phyloP scores from a whole-genome alignment of 2,888 invertebrate genomes.

The Caenorhabditis doughertyi region DNA sequence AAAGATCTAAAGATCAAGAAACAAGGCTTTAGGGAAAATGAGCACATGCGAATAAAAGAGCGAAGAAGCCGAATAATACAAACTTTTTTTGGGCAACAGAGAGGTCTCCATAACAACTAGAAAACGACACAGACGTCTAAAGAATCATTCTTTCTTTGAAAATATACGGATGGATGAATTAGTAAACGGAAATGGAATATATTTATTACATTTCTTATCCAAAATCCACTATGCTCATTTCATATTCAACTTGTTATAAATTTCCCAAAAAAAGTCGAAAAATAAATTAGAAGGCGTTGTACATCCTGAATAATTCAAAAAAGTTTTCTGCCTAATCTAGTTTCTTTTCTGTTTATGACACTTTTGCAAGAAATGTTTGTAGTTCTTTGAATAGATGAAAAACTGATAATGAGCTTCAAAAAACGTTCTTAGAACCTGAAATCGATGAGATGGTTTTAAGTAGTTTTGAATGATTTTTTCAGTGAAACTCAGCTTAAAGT shows the following conservation, averaged over 20 bases:
- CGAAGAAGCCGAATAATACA: constrained; percentile 1
- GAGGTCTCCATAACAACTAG: constrained; percentile 48
- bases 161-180: background rate
- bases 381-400: too few relatives aligned
- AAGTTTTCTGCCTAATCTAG: background rate
- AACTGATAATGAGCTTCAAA: too few relatives aligned
- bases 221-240: too few relatives aligned
- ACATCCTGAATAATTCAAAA: background rate
- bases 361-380: too few relatives aligned
- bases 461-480: too few relatives aligned
- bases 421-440: too few relatives aligned
- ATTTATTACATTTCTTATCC: too few relatives aligned
- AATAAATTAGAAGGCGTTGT: background rate
- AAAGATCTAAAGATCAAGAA: constrained; percentile 3
- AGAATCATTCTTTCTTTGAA: background rate
- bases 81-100: background rate
- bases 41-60: background rate
- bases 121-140: constrained; percentile 12
- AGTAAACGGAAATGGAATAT: background rate
- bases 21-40: constrained; percentile 1
- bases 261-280: too few relatives aligned
- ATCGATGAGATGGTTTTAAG: too few relatives aligned
- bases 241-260: too few relatives aligned
- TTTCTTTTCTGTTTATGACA: constrained; percentile 12
- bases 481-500: too few relatives aligned